Conservation (phyloP, 2,797 vertebrate species). For the Schizopygopsis malacanthus region DNA sequence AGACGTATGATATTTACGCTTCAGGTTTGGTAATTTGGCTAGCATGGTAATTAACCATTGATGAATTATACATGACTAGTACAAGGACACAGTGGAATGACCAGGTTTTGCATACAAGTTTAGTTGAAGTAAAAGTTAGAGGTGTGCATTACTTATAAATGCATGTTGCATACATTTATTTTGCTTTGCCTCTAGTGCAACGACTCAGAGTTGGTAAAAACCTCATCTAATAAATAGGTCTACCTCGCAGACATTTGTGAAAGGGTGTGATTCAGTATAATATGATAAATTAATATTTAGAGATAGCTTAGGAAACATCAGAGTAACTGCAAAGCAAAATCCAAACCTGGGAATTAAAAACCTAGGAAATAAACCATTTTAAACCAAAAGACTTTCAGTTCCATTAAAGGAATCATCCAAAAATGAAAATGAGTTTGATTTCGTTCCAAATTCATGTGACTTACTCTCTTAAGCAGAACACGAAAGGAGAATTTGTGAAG, state of each 20-base stretch:
- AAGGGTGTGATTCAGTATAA: conserved; percentile 1
- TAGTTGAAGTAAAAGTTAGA: background rate
- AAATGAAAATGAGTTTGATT: background rate
- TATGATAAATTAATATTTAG: conserved; percentile 2
- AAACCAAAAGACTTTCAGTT: background rate
- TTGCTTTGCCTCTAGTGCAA: conserved; percentile 4
- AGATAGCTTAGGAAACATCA: background rate
- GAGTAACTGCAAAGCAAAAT: background rate
- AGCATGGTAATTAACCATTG: conserved; percentile 17
- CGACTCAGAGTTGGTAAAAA: background rate
- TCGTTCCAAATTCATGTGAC: background rate
- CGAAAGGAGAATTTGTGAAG: background rate
- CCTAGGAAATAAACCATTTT: background rate
- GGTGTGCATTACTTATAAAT: background rate
- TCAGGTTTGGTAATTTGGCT: conserved; percentile 11
- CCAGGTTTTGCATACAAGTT: conserved; percentile 19
- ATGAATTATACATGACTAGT: conserved; percentile 30
- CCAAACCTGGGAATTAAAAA: background rate
- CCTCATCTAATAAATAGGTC: conserved; percentile 1
- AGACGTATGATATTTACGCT: background rate
- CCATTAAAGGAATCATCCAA: background rate
- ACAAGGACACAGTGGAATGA: background rate
- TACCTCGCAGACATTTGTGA: background rate
- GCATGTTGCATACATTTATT: background rate
- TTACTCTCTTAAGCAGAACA: background rate